Evolutionary conservation across 1,140 invertebrate species (phyloP), one percentile per base, ranked within the genome.

Genomic region (Battus philenor): DNA sequence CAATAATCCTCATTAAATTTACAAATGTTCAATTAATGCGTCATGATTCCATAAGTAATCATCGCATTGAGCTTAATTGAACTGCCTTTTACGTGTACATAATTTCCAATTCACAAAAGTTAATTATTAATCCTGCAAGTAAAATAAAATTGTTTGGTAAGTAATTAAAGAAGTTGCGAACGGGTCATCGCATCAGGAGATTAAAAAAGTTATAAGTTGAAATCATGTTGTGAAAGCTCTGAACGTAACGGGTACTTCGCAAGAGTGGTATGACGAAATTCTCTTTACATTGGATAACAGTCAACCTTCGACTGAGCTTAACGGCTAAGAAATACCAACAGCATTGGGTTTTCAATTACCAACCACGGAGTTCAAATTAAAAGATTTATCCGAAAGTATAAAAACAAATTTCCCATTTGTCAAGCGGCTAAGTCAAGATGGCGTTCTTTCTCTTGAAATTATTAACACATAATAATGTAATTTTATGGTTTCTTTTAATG

Each of bases 401-500:
- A 44, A 53, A 57, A 56, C 56, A 34, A 59, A 57, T 64, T 66
- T 65, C 71, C 65, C 70, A 78, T 78, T 72, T 68, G 66, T 70
- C 59, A 62, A 50, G 24, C 57, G 33, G 43, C 47, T 51, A 55
- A 59, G 41, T 54, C 33, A 47, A 60, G 53, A 58, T 57, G 49
- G 47, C 49, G 50, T 68, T 74, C 59, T 68, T 75, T 75, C 68
- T 67, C 58, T 71, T 68, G 57, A 72, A 83, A 77, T 79, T 83
- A 83, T 81, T 79, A 77, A 79, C 76, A 83, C 76, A 83, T 83
- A 81, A 81, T 83, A 81, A 77, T 76, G 73, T 74, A 69, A 76
- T 72, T 83, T 81, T 83, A 83, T 78, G 68, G 59, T 69, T 73
- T 70, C 70, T 78, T 76, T 79, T 81, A 79, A 81, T 80, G 75